phyloP scores from a whole-genome alignment of 64 coral and sea anemone species.

The Pocillopora verrucosa region DNA sequence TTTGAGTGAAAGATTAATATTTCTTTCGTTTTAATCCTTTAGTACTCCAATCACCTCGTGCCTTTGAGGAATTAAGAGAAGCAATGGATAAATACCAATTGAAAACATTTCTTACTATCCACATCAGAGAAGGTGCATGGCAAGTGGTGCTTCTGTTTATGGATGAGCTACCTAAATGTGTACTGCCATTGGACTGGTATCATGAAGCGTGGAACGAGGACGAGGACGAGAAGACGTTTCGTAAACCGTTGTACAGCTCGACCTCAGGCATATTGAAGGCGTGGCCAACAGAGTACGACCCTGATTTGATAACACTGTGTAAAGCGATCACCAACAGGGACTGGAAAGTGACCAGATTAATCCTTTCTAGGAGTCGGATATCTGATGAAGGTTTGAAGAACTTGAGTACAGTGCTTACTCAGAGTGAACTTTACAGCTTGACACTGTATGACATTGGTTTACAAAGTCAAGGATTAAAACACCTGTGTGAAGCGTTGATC shows the following conservation, averaged over 20 bases:
- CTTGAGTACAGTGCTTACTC: too few species aligned
- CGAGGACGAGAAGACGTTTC: background rate
- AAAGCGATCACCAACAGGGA: background rate
- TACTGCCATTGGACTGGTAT: too few species aligned
- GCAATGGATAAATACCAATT: background rate
- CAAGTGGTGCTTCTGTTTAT: background rate
- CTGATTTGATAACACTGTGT: background rate
- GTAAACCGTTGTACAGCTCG: too few species aligned
- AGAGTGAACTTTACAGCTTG: too few species aligned
- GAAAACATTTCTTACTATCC: background rate
- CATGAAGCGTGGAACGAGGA: too few species aligned
- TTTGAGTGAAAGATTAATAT: background rate
- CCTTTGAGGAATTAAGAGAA: background rate
- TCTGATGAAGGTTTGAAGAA: too few species aligned
- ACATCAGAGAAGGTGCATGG: background rate
- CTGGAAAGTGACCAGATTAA: background rate
- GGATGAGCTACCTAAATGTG: background rate
- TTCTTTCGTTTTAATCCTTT: background rate
- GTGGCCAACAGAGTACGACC: background rate
- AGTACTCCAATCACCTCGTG: background rate
- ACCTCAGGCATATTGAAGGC: background rate
- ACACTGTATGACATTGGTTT: too few species aligned
- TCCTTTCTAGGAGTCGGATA: too few species aligned
- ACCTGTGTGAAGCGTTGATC: too few species aligned
- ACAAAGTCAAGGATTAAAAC: too few species aligned